These are phyloP conservation scores for Podiceps cristatus DNA, from an alignment of 2,113 vertebrate species.

Conservation along the genomic window DNA sequence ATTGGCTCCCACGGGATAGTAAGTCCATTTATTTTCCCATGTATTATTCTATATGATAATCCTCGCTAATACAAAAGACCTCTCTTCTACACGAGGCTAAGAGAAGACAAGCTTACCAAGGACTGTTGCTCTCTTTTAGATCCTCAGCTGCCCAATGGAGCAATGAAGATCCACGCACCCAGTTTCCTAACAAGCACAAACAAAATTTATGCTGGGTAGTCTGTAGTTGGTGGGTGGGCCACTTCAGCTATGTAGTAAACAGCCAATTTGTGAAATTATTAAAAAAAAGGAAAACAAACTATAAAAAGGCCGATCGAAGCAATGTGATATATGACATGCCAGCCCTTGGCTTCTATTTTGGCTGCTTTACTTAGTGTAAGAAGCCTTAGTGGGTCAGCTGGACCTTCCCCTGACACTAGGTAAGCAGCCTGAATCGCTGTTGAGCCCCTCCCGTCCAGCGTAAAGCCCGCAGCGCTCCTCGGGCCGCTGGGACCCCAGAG, in stretches of 20 bases:
- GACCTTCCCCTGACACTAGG: not conserved
- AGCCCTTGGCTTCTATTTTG: not conserved
- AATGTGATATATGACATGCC: not conserved
- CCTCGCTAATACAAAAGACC: not conserved
- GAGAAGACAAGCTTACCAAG: not conserved
- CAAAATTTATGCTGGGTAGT: not conserved
- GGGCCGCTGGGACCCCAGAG: rapidly evolving
- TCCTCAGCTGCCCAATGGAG: not conserved
- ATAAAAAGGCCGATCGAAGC: not conserved
- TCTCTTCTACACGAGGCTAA: not conserved
- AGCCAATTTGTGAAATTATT: not conserved
- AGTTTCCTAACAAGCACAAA: not conserved
- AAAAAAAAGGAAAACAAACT: not conserved
- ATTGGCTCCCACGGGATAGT: not conserved
- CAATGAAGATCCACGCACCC: not conserved
- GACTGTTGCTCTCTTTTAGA: not conserved
- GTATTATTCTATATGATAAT: not conserved
- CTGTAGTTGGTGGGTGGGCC: not conserved
- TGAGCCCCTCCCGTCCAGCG: not conserved
- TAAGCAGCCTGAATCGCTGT: not conserved
- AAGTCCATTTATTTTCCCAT: not conserved
- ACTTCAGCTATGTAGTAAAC: not conserved
- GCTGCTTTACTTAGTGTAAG: not conserved
- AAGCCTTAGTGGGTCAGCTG: not conserved
- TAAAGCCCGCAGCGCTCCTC: not conserved